Evolutionary conservation across 2,113 vertebrate species (phyloP).

Genomic region (Poecilia latipinna): DNA sequence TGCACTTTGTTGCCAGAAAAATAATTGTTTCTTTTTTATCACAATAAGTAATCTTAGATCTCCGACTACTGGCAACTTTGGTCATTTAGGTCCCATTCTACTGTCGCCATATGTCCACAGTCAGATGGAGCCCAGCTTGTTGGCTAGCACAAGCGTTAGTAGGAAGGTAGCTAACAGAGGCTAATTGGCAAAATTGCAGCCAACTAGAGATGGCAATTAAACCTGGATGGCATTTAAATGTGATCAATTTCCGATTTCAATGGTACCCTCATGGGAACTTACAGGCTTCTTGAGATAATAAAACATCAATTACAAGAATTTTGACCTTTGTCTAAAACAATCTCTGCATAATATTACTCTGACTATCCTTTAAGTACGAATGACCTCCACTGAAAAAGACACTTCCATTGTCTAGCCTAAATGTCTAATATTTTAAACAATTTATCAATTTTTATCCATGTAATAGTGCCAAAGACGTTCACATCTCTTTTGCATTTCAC

Average conservation of each 20-base stretch:
- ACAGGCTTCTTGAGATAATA: background rate
- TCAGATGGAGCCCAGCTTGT: constrained; percentile 24
- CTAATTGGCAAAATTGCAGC: constrained; percentile 20
- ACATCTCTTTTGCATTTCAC: too few species aligned
- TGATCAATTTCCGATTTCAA: constrained; percentile 6
- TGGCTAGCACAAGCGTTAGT: constrained; percentile 17
- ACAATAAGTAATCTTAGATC: constrained; percentile 69
- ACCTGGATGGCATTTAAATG: constrained; percentile 5
- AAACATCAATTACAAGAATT: background rate
- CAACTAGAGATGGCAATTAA: constrained; percentile 14
- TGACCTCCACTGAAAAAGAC: too few species aligned
- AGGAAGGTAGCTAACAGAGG: constrained; percentile 26
- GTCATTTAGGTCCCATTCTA: constrained; percentile 52
- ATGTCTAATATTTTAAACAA: too few species aligned
- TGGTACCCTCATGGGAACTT: background rate
- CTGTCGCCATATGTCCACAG: constrained; percentile 45
- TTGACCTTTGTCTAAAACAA: background rate
- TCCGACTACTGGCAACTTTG: constrained; percentile 48
- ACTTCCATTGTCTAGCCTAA: too few species aligned
- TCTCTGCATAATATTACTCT: too few species aligned
- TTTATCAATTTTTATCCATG: too few species aligned
- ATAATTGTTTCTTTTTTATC: constrained; percentile 65
- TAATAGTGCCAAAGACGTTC: too few species aligned
- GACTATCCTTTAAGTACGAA: too few species aligned
- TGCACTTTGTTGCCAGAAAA: constrained; percentile 40